Evolutionary conservation across 2,888 invertebrate genomes (phyloP).

Genomic region (Rotaria macrura): DNA sequence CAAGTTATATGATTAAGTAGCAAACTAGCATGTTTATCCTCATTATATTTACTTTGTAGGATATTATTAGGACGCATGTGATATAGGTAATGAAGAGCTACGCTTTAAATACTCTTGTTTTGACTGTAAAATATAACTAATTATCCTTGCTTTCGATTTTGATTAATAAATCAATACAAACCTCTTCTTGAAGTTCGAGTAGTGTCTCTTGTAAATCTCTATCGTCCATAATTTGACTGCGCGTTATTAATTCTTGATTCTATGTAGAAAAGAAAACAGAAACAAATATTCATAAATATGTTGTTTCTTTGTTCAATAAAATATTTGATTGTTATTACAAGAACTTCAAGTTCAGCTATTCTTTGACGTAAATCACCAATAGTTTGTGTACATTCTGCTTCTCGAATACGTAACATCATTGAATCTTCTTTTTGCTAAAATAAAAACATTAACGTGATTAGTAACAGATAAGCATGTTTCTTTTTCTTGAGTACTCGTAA

Average conservation of each 20-base stretch:
- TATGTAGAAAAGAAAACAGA: neutral
- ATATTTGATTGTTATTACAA: no score
- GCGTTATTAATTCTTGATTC: conserved; percentile 3
- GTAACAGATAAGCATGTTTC: no score
- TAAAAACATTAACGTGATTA: neutral
- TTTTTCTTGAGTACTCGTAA: neutral
- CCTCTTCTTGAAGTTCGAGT: neutral
- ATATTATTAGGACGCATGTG: neutral
- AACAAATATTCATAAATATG: no score
- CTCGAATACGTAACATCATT: conserved; percentile 82
- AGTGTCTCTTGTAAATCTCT: neutral
- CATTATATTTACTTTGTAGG: neutral
- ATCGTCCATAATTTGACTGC: neutral
- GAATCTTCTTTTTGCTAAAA: conserved; percentile 69
- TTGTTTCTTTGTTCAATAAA: neutral
- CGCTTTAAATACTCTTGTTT: neutral
- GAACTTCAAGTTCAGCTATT: conserved; percentile 71
- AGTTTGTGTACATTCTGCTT: conserved; percentile 83
- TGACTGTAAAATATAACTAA: neutral
- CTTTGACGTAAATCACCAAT: conserved; percentile 84
- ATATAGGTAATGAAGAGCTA: neutral
- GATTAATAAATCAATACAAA: neutral
- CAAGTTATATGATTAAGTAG: neutral
- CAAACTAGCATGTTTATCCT: neutral
- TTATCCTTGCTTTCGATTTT: neutral